Conservation (phyloP, 2,888 invertebrate genomes). For the Cerastis rubricosa region DNA sequence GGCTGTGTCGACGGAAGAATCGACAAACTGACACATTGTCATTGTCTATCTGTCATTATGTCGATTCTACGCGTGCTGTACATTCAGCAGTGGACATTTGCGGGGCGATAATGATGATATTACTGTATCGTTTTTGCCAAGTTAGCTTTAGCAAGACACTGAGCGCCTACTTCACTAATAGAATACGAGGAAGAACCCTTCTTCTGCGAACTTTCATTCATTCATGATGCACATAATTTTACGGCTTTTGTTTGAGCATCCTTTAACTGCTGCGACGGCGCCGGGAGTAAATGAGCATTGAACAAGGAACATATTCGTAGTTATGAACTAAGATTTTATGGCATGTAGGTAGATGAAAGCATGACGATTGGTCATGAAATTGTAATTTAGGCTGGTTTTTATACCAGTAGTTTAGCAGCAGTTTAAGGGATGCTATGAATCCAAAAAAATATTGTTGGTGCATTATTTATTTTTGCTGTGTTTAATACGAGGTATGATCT, state of each 20-base stretch:
- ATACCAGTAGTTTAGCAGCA: too few species aligned
- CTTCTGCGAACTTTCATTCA: constrained; percentile 33
- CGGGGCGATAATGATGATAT: background rate
- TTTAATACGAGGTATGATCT: background rate
- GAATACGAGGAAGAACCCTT: constrained; percentile 29
- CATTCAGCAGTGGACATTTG: background rate
- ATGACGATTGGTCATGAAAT: background rate
- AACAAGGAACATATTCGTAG: background rate
- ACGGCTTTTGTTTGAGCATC: constrained; percentile 36
- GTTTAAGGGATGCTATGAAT: background rate
- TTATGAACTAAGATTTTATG: background rate
- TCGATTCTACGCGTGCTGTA: too few species aligned
- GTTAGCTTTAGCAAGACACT: constrained; percentile 6
- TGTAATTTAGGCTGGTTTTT: background rate
- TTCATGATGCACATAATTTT: constrained; percentile 34
- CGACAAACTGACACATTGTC: too few species aligned
- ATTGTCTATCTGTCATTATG: too few species aligned
- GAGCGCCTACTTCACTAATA: constrained; percentile 22
- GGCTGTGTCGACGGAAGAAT: too few species aligned
- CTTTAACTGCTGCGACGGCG: constrained; percentile 2
- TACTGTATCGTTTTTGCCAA: background rate
- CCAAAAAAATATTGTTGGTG: background rate
- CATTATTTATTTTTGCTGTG: too few species aligned
- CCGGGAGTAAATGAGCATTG: constrained; percentile 2
- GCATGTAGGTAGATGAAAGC: background rate